phyloP scores from a whole-genome alignment of 2,113 vertebrate species.

The Cyanoramphus novaezelandiae region DNA sequence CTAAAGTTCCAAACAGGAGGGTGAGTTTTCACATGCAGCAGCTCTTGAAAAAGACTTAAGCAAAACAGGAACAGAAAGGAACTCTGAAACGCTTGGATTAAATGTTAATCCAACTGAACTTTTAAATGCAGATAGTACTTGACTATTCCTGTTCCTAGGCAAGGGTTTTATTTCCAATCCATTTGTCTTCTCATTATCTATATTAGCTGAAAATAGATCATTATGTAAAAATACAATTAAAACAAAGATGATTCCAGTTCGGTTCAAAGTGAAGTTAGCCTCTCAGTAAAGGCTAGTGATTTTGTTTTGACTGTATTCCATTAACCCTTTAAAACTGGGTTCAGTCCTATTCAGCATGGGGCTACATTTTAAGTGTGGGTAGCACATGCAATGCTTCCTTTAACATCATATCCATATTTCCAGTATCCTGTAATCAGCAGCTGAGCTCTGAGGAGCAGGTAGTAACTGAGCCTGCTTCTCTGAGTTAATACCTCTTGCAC shows the following conservation, averaged over 20 bases:
- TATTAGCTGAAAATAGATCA: background rate
- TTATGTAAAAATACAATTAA: background rate
- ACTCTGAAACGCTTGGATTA: background rate
- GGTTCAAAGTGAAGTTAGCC: background rate
- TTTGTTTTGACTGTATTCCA: background rate
- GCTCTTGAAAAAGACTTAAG: background rate
- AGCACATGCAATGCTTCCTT: background rate
- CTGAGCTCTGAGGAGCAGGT: background rate
- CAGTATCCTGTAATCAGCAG: background rate
- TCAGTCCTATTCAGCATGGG: background rate
- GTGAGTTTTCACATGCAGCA: background rate
- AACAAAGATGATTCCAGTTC: background rate
- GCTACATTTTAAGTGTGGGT: background rate
- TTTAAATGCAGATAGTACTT: background rate
- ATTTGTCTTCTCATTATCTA: background rate
- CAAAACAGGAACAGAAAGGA: background rate
- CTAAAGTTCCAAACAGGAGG: background rate
- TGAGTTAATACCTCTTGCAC: background rate
- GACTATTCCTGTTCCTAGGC: background rate
- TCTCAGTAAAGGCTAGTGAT: background rate
- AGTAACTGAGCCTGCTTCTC: background rate
- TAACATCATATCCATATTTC: accelerated
- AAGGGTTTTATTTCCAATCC: background rate
- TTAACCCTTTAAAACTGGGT: background rate
- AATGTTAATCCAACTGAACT: background rate